Conservation (phyloP, 1,140 invertebrate species). For the Megathymus violae region DNA sequence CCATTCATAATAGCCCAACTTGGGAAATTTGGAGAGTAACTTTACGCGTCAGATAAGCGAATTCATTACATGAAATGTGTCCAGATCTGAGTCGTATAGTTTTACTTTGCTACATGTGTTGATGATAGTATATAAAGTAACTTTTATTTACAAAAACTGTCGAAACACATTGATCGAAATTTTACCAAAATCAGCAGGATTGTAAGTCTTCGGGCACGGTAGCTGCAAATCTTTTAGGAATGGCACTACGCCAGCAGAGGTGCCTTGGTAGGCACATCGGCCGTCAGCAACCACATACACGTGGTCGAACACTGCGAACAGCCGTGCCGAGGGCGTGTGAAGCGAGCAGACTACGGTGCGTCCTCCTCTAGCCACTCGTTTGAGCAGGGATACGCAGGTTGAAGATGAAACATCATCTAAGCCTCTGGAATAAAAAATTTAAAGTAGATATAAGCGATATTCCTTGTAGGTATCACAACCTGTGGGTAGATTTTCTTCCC, state of each 20-base stretch:
- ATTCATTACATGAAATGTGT: too few relatives aligned
- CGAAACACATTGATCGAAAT: too few relatives aligned
- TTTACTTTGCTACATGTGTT: too few relatives aligned
- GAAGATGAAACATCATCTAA: constrained; percentile 90
- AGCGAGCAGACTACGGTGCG: constrained; percentile 95
- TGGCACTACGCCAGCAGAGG: constrained; percentile 87
- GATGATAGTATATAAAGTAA: too few relatives aligned
- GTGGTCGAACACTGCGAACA: constrained; percentile 91
- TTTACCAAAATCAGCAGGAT: constrained; percentile 93
- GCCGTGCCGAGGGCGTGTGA: constrained; percentile 93
- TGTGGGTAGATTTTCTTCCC: too few relatives aligned
- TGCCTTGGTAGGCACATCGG: constrained; percentile 90
- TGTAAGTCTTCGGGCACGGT: constrained; percentile 90
- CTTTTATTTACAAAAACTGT: too few relatives aligned
- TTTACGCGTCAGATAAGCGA: too few relatives aligned
- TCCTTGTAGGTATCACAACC: too few relatives aligned
- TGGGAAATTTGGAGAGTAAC: too few relatives aligned
- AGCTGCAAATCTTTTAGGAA: constrained; percentile 87
- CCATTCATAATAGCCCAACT: too few relatives aligned
- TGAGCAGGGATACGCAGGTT: constrained; percentile 90
- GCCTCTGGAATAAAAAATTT: constrained; percentile 85
- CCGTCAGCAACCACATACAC: constrained; percentile 90
- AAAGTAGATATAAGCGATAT: too few relatives aligned
- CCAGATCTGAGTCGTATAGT: too few relatives aligned
- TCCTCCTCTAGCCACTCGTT: constrained; percentile 90